Conservation (phyloP, 1,140 invertebrate genomes). For the Drosophila navojoa region DNA sequence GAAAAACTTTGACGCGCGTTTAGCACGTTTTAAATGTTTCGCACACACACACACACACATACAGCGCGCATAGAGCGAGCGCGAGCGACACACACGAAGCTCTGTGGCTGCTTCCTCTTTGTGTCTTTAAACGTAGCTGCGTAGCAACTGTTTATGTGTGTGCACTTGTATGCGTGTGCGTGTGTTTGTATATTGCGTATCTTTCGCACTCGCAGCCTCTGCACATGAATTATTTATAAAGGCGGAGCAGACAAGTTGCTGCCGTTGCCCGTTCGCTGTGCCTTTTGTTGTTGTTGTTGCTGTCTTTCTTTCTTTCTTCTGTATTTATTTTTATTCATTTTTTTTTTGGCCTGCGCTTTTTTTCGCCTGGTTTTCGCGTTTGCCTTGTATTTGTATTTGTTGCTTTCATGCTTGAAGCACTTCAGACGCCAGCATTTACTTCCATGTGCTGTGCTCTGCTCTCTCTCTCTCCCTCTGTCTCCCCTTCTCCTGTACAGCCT, state of each 20-base stretch:
- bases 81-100: slow-evolving; percentile 43
- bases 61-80: slow-evolving; percentile 8
- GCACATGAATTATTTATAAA: slow-evolving; percentile 84
- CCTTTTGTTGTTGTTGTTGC: slow-evolving; percentile 55
- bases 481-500: too few species aligned
- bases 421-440: slow-evolving; percentile 62
- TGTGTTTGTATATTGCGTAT: slow-evolving; percentile 71
- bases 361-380: slow-evolving; percentile 43
- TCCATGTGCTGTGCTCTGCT: slow-evolving; percentile 26
- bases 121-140: slow-evolving; percentile 77
- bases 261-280: slow-evolving; percentile 55
- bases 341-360: slow-evolving; percentile 50
- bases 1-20: slow-evolving; percentile 82
- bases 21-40: slow-evolving; percentile 82
- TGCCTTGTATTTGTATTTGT: slow-evolving; percentile 64
- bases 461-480: background rate
- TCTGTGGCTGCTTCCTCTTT: slow-evolving; percentile 73
- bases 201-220: slow-evolving; percentile 75
- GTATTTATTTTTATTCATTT: slow-evolving; percentile 4
- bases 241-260: slow-evolving; percentile 84
- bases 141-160: slow-evolving; percentile 36
- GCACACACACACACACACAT: slow-evolving; percentile 32
- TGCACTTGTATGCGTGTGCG: slow-evolving; percentile 38
- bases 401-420: slow-evolving; percentile 70
- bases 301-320: slow-evolving; percentile 59